Base-by-base conservation (phyloP, 30 jellyfish, hydroid and myxozoan species). In the Hydractinia echinata region DNA sequence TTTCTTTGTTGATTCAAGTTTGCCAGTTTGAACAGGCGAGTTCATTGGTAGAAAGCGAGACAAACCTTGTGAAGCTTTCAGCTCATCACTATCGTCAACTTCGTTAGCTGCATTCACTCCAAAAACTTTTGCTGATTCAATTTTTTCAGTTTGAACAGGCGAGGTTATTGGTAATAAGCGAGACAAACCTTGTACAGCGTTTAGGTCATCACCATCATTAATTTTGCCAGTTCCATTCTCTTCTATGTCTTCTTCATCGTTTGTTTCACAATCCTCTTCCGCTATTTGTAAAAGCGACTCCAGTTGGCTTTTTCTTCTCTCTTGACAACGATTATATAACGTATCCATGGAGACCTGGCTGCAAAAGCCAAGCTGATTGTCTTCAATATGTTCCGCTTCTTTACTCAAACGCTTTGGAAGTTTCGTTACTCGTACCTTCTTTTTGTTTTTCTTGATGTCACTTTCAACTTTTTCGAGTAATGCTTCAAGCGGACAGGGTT, bases 261-360 rank as follows among this genome's bases (percentile, higher is more conserved):
- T 18, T 11, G 15, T 1, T 11, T 58, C 69, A 3, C 69, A 11
- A 3, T 58, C 69, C 69, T 58, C 69, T 58, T 58, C 69, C 3
- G 16, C 3, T 58, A 11, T 18, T 13, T 58, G 16, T 11, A 58
- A 58, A n/a, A 50, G 18, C 44, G 55, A 30, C 53, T 20, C 61
- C 51, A 50, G 51, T 20, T n/a, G 9, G 76, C 76, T 51, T 52
- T 80, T 62, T 15, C 84, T 21, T 66, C 67, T 80, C 21, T 14
- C 51, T 54, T 80, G 82, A 48, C 87, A 80, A 30, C 87, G 82
- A 80, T 80, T 50, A 61, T 19, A 80, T 51, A 80, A 68, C 15
- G 87, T 80, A 48, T 84, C 84, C 87, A 80, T 80, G 2, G 87
- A 61, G 51, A 15, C 70, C 69, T 80, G 87, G 67, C 87, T 80